Conservation (phyloP, 2,797 vertebrate species). For the Acanthopagrus latus region DNA sequence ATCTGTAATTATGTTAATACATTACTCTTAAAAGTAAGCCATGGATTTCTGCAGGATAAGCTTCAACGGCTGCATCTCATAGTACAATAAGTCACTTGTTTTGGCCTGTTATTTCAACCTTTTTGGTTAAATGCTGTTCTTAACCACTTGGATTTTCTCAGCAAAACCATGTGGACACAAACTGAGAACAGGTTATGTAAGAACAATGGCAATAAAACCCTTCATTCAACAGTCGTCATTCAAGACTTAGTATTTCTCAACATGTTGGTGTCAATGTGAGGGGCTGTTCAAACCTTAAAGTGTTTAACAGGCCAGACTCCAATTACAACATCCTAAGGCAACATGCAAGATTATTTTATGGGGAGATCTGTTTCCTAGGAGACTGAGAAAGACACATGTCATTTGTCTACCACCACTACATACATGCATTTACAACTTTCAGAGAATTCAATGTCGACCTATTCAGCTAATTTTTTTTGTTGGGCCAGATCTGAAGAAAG, state of each 20-base stretch:
- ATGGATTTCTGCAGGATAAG: slow-evolving; percentile 14
- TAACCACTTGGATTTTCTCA: not conserved
- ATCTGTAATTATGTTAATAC: not conserved
- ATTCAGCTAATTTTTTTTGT: too few species aligned
- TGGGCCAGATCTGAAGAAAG: too few species aligned
- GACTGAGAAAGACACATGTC: not conserved
- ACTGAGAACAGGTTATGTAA: slow-evolving; percentile 19
- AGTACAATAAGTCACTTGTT: slow-evolving; percentile 14
- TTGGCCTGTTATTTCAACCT: not conserved
- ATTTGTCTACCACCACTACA: not conserved
- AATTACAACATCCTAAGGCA: not conserved
- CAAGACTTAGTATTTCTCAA: slow-evolving; percentile 39
- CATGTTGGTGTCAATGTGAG: slow-evolving; percentile 22
- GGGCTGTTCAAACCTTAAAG: slow-evolving; percentile 14
- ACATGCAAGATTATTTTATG: not conserved
- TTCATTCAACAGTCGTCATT: slow-evolving; percentile 34
- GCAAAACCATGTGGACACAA: not conserved
- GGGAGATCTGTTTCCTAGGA: not conserved
- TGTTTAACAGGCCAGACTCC: slow-evolving; percentile 19
- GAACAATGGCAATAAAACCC: not conserved
- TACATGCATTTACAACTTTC: not conserved
- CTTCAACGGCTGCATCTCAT: slow-evolving; percentile 28
- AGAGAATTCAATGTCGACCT: not conserved
- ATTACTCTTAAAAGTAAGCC: not conserved
- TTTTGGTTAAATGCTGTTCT: not conserved